Percentiles rank a stretch among this genome's conserved stretches.
phyloP scores from a whole-genome alignment of 1,140 invertebrate species.

The Agrilus planipennis region DNA sequence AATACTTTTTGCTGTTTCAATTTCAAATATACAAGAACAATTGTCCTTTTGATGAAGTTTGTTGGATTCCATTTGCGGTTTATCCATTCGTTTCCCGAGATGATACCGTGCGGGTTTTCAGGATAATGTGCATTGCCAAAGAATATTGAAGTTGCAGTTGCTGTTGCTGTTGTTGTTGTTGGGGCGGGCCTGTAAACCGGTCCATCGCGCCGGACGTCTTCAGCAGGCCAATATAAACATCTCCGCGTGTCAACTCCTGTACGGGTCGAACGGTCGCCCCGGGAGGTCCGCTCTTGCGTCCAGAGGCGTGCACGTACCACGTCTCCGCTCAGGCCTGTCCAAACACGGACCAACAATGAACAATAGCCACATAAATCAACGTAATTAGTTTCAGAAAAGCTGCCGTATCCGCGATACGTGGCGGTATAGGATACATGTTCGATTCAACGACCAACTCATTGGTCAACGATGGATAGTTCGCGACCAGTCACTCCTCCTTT shows the following conservation, averaged over 20 bases:
- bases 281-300: slow-evolving; percentile 15
- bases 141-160: slow-evolving; percentile 7
- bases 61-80: no score
- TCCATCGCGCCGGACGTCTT: slow-evolving; percentile 6
- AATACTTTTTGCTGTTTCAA: no score
- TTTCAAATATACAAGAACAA: no score
- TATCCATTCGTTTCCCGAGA: no score
- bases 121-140: neutral
- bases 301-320: slow-evolving; percentile 31
- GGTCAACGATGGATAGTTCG: slow-evolving; percentile 26
- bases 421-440: no score
- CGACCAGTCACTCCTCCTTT: slow-evolving; percentile 31
- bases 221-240: slow-evolving; percentile 15
- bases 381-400: slow-evolving; percentile 49
- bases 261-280: slow-evolving; percentile 10
- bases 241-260: slow-evolving; percentile 23
- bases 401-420: no score
- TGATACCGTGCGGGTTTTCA: no score
- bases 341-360: slow-evolving; percentile 43
- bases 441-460: slow-evolving; percentile 30
- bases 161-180: slow-evolving; percentile 5
- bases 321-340: slow-evolving; percentile 28
- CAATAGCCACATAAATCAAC: slow-evolving; percentile 54
- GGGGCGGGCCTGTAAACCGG: slow-evolving; percentile 8
- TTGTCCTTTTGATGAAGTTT: no score